phyloP scores from a whole-genome alignment of 2,113 vertebrate genomes.

The Larimichthys polyactis region DNA sequence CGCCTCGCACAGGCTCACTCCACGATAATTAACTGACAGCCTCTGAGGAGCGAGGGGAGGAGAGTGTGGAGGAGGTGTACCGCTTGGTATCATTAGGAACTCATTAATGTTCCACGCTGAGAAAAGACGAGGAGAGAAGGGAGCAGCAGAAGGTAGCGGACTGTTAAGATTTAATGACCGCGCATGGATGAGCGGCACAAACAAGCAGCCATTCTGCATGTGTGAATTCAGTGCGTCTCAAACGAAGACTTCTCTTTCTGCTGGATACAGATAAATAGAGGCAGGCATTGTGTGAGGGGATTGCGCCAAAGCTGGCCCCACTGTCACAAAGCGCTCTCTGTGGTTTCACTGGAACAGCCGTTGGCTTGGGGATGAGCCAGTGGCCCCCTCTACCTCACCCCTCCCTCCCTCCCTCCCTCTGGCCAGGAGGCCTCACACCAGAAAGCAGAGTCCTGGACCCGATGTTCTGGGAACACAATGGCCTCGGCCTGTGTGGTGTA shows the following conservation, averaged over 20 bases:
- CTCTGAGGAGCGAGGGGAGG: background rate
- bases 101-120: constrained; percentile 52
- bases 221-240: constrained; percentile 38
- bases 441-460: constrained; percentile 49
- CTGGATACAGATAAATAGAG: constrained; percentile 61
- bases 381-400: background rate
- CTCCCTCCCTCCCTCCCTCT: background rate
- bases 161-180: constrained; percentile 77
- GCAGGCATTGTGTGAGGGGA: constrained; percentile 71
- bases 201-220: constrained; percentile 60
- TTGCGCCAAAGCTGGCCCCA: constrained; percentile 57
- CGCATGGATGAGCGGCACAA: constrained; percentile 54
- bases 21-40: constrained; percentile 44
- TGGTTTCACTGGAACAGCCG: constrained; percentile 63
- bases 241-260: constrained; percentile 59
- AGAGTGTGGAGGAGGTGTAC: constrained; percentile 27
- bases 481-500: constrained; percentile 28
- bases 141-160: constrained; percentile 54
- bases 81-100: constrained; percentile 65
- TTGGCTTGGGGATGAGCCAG: constrained; percentile 62
- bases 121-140: constrained; percentile 6
- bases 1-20: constrained; percentile 25
- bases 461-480: constrained; percentile 66
- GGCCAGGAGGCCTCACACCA: constrained; percentile 53
- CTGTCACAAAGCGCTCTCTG: constrained; percentile 81